Evolutionary conservation across 2,113 vertebrate species (phyloP).

Genomic region (Dicaeum eximium): DNA sequence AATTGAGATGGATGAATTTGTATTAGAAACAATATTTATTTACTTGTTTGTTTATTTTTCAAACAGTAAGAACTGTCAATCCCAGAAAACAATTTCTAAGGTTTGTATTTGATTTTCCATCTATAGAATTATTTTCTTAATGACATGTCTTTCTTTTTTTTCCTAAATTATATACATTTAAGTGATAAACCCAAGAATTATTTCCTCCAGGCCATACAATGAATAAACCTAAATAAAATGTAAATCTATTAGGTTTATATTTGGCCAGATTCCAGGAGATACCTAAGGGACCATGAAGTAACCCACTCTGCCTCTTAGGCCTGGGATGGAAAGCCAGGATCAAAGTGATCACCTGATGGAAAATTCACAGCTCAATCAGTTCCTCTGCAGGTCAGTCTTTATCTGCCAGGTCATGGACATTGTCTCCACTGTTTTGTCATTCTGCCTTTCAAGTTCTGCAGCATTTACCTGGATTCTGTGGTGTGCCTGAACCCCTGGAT

Average conservation of each 20-base stretch:
- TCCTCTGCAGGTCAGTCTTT: neutral
- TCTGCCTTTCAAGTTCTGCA: neutral
- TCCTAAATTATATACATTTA: neutral
- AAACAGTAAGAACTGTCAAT: neutral
- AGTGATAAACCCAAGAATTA: neutral
- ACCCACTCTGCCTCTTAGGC: neutral
- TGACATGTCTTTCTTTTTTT: neutral
- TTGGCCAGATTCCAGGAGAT: neutral
- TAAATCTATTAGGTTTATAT: neutral
- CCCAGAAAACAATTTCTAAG: neutral
- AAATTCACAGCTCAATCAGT: neutral
- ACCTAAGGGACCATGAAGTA: neutral
- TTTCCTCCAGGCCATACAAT: neutral
- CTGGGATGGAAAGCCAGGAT: neutral
- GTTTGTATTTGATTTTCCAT: neutral
- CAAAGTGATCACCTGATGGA: neutral
- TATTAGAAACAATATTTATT: neutral
- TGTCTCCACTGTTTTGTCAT: neutral
- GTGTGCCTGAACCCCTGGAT: neutral
- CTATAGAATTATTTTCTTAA: neutral
- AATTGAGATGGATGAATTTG: neutral
- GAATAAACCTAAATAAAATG: neutral
- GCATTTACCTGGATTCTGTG: neutral
- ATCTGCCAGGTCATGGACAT: neutral
- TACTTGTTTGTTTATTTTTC: neutral